These are phyloP conservation scores for Diprion similis DNA, from an alignment of 1,140 invertebrate genomes.

Conservation along the genomic window DNA sequence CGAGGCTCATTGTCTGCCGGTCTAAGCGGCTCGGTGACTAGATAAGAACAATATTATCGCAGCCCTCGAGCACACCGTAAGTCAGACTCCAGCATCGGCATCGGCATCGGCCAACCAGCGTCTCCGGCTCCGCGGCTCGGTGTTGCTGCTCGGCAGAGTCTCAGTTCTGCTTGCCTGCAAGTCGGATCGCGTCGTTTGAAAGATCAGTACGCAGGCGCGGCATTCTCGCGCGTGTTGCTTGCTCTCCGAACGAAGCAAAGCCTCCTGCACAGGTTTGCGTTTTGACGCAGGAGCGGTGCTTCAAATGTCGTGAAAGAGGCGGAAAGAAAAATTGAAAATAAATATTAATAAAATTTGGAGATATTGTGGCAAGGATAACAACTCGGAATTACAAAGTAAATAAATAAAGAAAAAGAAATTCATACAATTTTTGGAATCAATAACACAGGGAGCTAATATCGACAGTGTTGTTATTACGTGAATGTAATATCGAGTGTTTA, in stretches of 20 bases:
- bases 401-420: no score
- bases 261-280: not conserved
- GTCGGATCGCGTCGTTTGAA: not conserved
- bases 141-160: not conserved
- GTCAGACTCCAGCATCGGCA: not conserved
- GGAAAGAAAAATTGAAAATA: not conserved
- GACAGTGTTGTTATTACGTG: not conserved
- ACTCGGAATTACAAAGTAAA: no score
- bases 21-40: not conserved
- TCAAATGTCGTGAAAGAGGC: constrained; percentile 5
- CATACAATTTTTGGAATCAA: no score
- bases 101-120: not conserved
- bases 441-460: not conserved
- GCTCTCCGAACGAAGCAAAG: constrained; percentile 1
- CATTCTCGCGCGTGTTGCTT: constrained; percentile 3
- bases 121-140: not conserved
- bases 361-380: no score
- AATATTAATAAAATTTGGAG: not conserved
- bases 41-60: not conserved
- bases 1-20: not conserved
- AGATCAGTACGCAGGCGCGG: constrained; percentile 2
- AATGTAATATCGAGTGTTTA: not conserved
- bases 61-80: not conserved
- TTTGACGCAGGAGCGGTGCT: not conserved
- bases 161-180: not conserved